These are phyloP conservation scores for Euleptes europaea DNA, from an alignment of 2,113 vertebrate species.

Conservation along the genomic window DNA sequence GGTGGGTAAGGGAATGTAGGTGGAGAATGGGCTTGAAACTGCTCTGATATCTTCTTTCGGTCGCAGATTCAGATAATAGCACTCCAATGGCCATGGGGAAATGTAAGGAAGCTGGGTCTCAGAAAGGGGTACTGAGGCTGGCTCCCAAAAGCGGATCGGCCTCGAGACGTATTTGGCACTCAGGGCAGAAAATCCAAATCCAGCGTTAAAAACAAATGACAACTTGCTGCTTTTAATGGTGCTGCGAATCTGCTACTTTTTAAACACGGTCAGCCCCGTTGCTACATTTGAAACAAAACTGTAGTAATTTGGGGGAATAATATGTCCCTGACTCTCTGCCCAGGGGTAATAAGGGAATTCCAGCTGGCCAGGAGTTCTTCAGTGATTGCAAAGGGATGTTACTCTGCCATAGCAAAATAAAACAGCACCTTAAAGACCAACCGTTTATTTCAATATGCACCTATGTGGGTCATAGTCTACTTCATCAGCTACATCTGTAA, in stretches of 20 bases:
- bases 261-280: neutral
- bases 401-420: no score
- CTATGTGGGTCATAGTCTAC: no score
- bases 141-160: neutral
- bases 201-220: neutral
- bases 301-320: neutral
- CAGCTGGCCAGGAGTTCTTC: neutral
- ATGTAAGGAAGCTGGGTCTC: slow-evolving; percentile 17
- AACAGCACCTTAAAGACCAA: no score
- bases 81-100: neutral
- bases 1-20: neutral
- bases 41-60: slow-evolving; percentile 23
- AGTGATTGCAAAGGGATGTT: no score
- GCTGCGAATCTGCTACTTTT: neutral
- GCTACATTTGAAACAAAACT: neutral
- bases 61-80: slow-evolving; percentile 33
- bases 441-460: no score
- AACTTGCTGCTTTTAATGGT: no score
- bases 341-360: neutral
- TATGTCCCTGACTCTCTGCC: neutral
- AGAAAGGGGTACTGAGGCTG: no score
- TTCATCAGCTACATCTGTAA: no score
- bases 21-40: slow-evolving; percentile 1
- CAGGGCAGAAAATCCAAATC: neutral
- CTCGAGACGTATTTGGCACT: neutral